Percentiles rank a stretch among this genome's conserved stretches.
Conservation (phyloP, 2,797 vertebrate genomes). For the Danio tinwini region DNA sequence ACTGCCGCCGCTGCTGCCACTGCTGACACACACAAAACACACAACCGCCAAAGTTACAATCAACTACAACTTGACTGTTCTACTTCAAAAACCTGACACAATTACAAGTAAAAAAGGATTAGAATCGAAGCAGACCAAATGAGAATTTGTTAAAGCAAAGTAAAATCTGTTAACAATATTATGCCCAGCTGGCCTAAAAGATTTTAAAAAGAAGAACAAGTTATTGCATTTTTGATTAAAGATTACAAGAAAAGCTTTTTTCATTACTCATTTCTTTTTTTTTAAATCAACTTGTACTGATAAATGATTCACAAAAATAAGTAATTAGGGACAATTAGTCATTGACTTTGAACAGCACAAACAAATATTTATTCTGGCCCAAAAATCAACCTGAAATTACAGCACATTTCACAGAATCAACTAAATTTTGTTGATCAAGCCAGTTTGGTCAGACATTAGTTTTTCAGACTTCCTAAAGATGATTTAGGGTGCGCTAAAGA, state of each 20-base stretch:
- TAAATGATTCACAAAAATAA: background rate
- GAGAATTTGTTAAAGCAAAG: background rate
- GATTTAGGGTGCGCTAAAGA: too few species aligned
- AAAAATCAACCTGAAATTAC: background rate
- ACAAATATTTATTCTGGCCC: background rate
- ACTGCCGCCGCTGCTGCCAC: constrained; percentile 96
- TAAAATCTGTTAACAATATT: background rate
- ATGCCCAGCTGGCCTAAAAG: background rate
- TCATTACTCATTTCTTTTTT: too few species aligned
- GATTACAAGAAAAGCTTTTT: background rate
- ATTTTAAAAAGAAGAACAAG: background rate
- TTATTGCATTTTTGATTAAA: background rate
- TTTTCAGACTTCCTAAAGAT: background rate
- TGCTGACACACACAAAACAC: constrained; percentile 77
- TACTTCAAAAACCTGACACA: background rate
- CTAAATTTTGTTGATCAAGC: background rate
- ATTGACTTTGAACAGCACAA: background rate
- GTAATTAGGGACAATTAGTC: background rate
- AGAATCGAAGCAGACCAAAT: background rate
- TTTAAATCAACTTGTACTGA: background rate
- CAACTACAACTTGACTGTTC: background rate
- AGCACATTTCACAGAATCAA: background rate
- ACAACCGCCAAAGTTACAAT: background rate
- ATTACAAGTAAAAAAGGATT: background rate
- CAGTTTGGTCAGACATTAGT: background rate